Percentiles rank a stretch among this genome's conserved stretches.
Conservation (phyloP, 2,113 vertebrate genomes). For the Gymnocephalus cernua region DNA sequence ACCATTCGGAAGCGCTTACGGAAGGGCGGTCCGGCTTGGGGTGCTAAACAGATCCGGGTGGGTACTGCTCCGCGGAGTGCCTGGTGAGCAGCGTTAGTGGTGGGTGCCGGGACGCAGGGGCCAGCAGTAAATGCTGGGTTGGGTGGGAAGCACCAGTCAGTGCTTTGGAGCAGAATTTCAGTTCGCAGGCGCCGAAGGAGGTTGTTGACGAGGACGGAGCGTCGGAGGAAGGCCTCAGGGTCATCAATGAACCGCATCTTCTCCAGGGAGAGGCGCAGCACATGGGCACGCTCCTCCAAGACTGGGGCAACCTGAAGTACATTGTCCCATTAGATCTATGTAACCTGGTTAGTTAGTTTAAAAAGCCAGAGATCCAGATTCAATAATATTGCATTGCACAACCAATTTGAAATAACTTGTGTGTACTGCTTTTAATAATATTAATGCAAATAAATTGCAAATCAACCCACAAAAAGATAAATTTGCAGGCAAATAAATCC, state of each 20-base stretch:
- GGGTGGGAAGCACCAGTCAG: constrained; percentile 92
- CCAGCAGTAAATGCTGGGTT: constrained; percentile 49
- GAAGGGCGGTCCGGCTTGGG: constrained; percentile 88
- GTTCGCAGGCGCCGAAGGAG: constrained; percentile 93
- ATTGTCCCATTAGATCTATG: constrained; percentile 3
- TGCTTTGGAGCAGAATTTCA: constrained; percentile 93
- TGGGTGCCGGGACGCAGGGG: constrained; percentile 58
- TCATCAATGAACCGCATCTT: constrained; percentile 97
- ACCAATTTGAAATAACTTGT: too few species aligned
- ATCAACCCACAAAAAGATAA: neutral
- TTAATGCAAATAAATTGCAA: neutral
- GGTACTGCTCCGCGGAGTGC: constrained; percentile 81
- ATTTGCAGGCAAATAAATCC: neutral
- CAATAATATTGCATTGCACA: neutral
- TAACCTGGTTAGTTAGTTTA: too few species aligned
- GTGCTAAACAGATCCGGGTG: constrained; percentile 87
- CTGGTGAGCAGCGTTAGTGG: constrained; percentile 64
- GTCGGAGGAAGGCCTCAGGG: constrained; percentile 94
- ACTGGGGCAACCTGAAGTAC: constrained; percentile 88
- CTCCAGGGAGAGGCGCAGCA: constrained; percentile 96
- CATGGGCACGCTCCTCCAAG: constrained; percentile 94
- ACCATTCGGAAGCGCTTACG: constrained; percentile 92
- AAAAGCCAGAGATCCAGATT: neutral
- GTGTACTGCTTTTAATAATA: neutral
- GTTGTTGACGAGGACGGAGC: constrained; percentile 97